These are phyloP conservation scores for Sylvia atricapilla DNA, from an alignment of 2,113 vertebrate genomes.

Conservation along the genomic window DNA sequence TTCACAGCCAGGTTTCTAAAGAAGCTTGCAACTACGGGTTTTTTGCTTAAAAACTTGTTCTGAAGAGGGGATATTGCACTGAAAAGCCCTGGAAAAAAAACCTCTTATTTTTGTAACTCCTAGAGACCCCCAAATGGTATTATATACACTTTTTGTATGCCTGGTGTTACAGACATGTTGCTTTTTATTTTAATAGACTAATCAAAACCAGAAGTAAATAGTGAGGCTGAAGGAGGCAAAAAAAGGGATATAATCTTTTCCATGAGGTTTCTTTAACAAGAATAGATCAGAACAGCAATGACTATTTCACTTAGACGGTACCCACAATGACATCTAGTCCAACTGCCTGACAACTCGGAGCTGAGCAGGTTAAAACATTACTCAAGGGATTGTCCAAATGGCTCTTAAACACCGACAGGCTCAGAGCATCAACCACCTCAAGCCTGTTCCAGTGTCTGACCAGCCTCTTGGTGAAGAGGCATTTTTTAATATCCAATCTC, in stretches of 20 bases:
- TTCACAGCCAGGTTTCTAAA: not conserved
- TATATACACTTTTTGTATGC: not conserved
- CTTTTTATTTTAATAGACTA: not conserved
- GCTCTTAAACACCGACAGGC: not conserved
- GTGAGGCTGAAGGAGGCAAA: not conserved
- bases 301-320: not conserved
- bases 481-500: not conserved
- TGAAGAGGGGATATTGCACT: not conserved
- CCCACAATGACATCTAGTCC: not conserved
- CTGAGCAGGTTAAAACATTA: not conserved
- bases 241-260: not conserved
- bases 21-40: not conserved
- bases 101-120: not conserved
- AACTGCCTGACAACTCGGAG: not conserved
- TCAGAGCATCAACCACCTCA: not conserved
- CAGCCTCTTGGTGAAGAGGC: not conserved
- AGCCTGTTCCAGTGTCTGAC: not conserved
- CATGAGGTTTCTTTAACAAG: not conserved
- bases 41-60: not conserved
- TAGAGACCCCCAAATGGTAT: not conserved
- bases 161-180: not conserved
- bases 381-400: not conserved
- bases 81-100: not conserved
- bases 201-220: not conserved
- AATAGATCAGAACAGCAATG: not conserved